Base-by-base conservation (phyloP, 2,797 vertebrate genomes). In the Gouania willdenowi region DNA sequence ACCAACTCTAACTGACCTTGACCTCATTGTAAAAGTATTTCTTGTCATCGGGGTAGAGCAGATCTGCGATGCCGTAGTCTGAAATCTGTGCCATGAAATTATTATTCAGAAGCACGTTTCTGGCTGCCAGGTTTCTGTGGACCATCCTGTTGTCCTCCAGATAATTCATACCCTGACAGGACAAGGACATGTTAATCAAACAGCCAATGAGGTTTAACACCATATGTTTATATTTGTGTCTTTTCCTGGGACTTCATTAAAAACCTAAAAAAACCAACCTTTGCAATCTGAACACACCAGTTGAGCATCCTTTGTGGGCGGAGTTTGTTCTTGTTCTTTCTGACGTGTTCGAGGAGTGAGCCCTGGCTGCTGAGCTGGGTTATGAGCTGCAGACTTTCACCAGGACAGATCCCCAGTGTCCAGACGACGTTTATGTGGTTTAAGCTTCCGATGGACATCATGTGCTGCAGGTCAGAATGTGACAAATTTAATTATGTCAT, bases 221-320 rank as follows among this genome's bases (percentile, higher is more conserved):
- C n/a, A n/a, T n/a, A n/a, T n/a, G n/a, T n/a, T n/a, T n/a, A n/a
- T n/a, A n/a, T n/a, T n/a, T n/a, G n/a, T n/a, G n/a, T n/a, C n/a
- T n/a, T n/a, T n/a, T n/a, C n/a, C n/a, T n/a, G n/a, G n/a, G n/a
- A n/a, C n/a, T n/a, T n/a, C n/a, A n/a, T n/a, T n/a, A n/a, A n/a
- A n/a, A n/a, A n/a, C n/a, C n/a, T n/a, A n/a, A n/a, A n/a, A n/a
- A n/a, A n/a, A n/a, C n/a, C n/a, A n/a, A 98, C 94, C 93, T 96
- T 98, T 65, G 95, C 95, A 6, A 98, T 96, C 71, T 98, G 95
- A 44, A 98, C 94, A 82, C 92, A 93, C 95, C 95, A 98, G 84
- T 98, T 98, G 66, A 98, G 94, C 53, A 98, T 85, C 33, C 93
- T 88, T 67, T 98, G 95, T 0, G 93, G 92, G 34, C 77, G 81